phyloP scores from a whole-genome alignment of 2,888 invertebrate species.

The Gastrophysa polygoni region DNA sequence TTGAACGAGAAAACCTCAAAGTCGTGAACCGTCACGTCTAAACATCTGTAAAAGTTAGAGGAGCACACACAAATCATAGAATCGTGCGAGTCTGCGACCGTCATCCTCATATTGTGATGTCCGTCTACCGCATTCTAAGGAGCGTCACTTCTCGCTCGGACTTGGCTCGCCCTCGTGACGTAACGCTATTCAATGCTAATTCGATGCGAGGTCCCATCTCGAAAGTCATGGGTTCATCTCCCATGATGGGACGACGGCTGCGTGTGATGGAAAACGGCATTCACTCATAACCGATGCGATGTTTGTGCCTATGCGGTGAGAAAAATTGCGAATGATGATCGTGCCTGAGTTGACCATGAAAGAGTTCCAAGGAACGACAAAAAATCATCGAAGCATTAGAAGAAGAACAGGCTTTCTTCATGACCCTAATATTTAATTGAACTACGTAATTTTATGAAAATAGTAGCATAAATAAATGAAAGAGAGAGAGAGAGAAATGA shows the following conservation, averaged over 20 bases:
- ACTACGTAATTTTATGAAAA: too few species aligned
- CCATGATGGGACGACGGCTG: conserved; percentile 3
- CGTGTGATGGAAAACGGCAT: neutral
- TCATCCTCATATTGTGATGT: conserved; percentile 23
- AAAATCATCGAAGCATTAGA: too few species aligned
- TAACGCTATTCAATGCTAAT: conserved; percentile 58
- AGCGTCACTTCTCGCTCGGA: conserved; percentile 53
- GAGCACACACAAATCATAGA: neutral
- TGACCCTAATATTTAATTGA: too few species aligned
- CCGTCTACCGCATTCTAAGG: conserved; percentile 35
- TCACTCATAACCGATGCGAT: too few species aligned
- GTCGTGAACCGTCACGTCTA: neutral
- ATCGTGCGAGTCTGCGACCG: conserved; percentile 14
- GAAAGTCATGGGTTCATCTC: conserved; percentile 26
- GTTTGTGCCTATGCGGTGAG: too few species aligned
- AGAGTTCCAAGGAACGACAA: too few species aligned
- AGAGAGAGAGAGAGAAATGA: too few species aligned
- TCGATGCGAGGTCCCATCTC: conserved; percentile 43
- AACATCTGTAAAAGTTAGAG: neutral
- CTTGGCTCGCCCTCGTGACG: conserved; percentile 58
- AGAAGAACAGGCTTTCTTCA: too few species aligned
- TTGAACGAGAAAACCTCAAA: conserved; percentile 1
- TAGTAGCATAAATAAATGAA: too few species aligned
- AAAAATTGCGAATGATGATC: too few species aligned
- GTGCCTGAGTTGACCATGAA: too few species aligned